phyloP scores from a whole-genome alignment of 2,888 invertebrate genomes.

The Tetragonula carbonaria region DNA sequence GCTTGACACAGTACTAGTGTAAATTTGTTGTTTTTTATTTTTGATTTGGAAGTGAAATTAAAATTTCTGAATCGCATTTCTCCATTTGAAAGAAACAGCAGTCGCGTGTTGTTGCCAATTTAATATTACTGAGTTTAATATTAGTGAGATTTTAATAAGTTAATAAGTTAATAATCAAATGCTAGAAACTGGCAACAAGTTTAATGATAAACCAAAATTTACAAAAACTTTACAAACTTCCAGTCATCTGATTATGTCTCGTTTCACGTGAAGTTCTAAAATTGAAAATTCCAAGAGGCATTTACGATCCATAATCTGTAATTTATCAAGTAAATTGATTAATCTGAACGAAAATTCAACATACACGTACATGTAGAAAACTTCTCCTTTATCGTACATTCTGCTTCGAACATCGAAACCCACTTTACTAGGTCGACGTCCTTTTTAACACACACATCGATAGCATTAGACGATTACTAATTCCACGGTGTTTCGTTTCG shows the following conservation, averaged over 20 bases:
- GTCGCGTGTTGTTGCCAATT: too few relatives aligned
- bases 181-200: too few relatives aligned
- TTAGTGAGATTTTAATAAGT: too few relatives aligned
- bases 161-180: too few relatives aligned
- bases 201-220: too few relatives aligned
- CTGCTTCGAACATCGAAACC: conserved; percentile 7
- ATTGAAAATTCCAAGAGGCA: too few relatives aligned
- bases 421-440: background rate
- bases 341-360: background rate
- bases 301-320: background rate
- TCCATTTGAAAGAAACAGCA: background rate
- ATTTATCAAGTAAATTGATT: background rate
- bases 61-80: background rate
- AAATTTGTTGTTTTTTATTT: background rate
- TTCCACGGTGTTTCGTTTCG: background rate
- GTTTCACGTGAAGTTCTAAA: too few relatives aligned
- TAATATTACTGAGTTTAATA: too few relatives aligned
- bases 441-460: background rate
- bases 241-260: too few relatives aligned
- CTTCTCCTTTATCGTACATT: conserved; percentile 1
- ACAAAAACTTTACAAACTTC: too few relatives aligned
- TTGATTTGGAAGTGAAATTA: too few relatives aligned
- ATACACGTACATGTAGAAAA: background rate
- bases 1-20: background rate
- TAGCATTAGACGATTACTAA: conserved; percentile 16